A percentile compares a stretch with the other conserved stretches of the same genome.
phyloP scores from a whole-genome alignment of 2,113 vertebrate genomes.

The Laticauda laticaudata region DNA sequence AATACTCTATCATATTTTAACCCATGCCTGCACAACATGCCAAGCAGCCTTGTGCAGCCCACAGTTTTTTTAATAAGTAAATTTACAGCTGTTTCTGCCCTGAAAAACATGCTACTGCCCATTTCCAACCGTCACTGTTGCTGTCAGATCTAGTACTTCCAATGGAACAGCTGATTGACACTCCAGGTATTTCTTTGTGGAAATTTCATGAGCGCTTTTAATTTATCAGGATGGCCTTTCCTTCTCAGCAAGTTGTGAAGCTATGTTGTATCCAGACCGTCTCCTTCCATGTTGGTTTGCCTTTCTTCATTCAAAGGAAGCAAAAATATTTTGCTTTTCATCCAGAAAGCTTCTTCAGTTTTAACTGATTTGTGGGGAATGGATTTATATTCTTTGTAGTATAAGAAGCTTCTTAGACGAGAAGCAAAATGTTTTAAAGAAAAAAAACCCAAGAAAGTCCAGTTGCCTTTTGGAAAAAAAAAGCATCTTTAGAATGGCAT shows the following conservation, averaged over 20 bases:
- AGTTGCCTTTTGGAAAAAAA: not conserved
- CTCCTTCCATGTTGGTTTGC: not conserved
- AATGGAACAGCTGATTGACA: not conserved
- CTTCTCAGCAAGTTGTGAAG: not conserved
- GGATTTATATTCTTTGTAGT: not conserved
- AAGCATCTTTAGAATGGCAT: not conserved
- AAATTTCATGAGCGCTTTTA: not conserved
- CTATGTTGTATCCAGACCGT: not conserved
- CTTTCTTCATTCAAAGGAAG: not conserved
- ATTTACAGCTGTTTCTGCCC: not conserved
- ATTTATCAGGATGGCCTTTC: not conserved
- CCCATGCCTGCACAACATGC: not conserved
- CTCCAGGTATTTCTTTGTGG: not conserved
- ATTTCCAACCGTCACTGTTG: not conserved
- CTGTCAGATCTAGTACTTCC: not conserved
- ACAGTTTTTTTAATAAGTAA: not conserved
- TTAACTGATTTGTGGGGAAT: not conserved
- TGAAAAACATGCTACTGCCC: not conserved
- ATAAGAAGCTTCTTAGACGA: not conserved
- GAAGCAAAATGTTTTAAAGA: too few species aligned
- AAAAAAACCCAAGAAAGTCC: not conserved
- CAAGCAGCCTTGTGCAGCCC: not conserved
- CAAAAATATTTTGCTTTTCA: not conserved
- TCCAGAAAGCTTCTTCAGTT: not conserved
- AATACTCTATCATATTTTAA: not conserved